phyloP scores from a whole-genome alignment of 2,113 vertebrate genomes.

The Nibea coibor region DNA sequence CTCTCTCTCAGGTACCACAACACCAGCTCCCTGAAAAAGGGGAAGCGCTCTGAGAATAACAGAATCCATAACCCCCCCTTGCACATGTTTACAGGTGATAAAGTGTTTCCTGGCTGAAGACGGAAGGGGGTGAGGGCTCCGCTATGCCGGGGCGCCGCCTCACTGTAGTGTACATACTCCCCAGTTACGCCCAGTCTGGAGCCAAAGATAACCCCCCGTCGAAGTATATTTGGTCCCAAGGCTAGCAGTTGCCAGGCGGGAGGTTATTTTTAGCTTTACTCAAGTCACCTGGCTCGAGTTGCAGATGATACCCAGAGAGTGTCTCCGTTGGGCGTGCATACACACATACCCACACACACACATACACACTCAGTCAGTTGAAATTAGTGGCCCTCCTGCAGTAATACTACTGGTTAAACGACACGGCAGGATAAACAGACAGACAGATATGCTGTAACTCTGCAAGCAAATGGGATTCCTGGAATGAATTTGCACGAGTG shows the following conservation, averaged over 20 bases:
- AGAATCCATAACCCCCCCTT: slow-evolving; percentile 46
- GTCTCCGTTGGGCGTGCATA: slow-evolving; percentile 23
- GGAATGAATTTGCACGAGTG: slow-evolving; percentile 8
- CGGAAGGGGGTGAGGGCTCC: slow-evolving; percentile 16
- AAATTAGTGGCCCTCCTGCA: slow-evolving; percentile 49
- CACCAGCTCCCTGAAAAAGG: slow-evolving; percentile 28
- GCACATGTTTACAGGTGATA: slow-evolving; percentile 67
- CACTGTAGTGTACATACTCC: slow-evolving; percentile 60
- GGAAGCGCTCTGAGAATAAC: slow-evolving; percentile 24
- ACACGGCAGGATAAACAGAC: slow-evolving; percentile 59
- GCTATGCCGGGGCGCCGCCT: slow-evolving; percentile 43
- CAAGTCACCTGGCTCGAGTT: slow-evolving; percentile 81
- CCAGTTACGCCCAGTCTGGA: slow-evolving; percentile 68
- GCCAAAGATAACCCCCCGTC: slow-evolving; percentile 74
- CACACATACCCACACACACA: slow-evolving; percentile 24
- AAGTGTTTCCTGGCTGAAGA: slow-evolving; percentile 66
- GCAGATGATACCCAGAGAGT: slow-evolving; percentile 65
- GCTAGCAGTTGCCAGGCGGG: slow-evolving; percentile 79
- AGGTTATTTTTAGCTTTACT: slow-evolving; percentile 83
- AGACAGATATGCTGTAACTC: slow-evolving; percentile 38
- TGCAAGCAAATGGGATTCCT: slow-evolving; percentile 42
- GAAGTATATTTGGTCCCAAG: slow-evolving; percentile 71
- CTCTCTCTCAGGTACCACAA: slow-evolving; percentile 59
- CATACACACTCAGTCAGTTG: slow-evolving; percentile 35
- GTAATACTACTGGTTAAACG: slow-evolving; percentile 44